phyloP scores from a whole-genome alignment of 2,888 invertebrate genomes.

The Mythimna impura region DNA sequence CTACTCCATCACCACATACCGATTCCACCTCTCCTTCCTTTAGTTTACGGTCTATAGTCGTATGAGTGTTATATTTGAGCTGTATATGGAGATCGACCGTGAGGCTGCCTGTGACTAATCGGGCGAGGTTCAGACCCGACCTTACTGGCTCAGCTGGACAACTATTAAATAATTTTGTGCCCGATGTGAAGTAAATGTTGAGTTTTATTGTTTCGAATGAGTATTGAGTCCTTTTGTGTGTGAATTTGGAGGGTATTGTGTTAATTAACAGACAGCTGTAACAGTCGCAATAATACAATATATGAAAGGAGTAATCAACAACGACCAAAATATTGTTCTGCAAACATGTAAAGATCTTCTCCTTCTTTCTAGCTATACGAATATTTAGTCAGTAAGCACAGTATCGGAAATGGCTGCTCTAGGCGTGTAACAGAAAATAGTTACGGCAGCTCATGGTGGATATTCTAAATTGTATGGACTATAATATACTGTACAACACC shows the following conservation, averaged over 20 bases:
- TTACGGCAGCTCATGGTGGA: no score
- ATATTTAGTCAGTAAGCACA: no score
- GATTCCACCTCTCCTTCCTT: conserved; percentile 1
- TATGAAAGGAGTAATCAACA: neutral
- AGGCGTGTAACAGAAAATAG: no score
- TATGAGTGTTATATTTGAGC: conserved; percentile 25
- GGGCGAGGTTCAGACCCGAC: conserved; percentile 63
- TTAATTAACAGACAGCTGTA: neutral
- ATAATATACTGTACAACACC: no score
- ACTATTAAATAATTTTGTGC: conserved; percentile 62
- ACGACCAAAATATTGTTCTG: no score
- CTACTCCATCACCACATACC: neutral
- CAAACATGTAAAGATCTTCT: no score
- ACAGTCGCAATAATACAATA: neutral
- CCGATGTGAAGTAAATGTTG: conserved; percentile 37
- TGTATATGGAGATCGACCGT: conserved; percentile 64
- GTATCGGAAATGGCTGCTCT: no score
- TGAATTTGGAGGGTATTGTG: neutral
- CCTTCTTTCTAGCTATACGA: no score
- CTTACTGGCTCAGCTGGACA: conserved; percentile 62
- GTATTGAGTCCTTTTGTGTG: conserved; percentile 29
- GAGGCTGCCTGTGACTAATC: conserved; percentile 66
- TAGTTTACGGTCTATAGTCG: conserved; percentile 37
- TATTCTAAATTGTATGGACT: no score
- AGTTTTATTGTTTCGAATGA: conserved; percentile 35